Evolutionary conservation across 2,797 vertebrate species (phyloP).

Genomic region (Silurus lanzhouensis): DNA sequence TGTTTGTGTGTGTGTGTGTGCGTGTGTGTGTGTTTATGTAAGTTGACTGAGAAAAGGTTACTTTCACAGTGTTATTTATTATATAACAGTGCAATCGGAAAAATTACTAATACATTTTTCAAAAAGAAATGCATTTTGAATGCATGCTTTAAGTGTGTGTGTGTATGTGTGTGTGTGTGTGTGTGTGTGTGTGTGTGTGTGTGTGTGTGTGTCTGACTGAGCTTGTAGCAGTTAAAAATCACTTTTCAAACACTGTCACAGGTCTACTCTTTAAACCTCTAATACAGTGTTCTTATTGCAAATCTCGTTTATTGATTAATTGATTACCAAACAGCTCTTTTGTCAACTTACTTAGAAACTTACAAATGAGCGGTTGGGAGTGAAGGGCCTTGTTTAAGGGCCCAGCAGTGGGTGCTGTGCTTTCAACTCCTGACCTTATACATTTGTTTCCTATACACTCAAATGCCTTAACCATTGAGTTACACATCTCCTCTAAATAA

Average conservation of each 20-base stretch:
- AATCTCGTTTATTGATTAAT: background rate
- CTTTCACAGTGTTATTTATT: slow-evolving; percentile 15
- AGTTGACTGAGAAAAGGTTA: background rate
- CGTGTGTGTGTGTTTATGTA: background rate
- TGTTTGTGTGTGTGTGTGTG: background rate
- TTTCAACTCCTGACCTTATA: too few species aligned
- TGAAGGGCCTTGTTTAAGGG: too few species aligned
- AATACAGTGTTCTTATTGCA: background rate
- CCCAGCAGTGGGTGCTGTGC: too few species aligned
- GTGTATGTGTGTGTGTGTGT: slow-evolving; percentile 1
- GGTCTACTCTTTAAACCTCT: background rate
- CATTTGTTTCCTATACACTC: too few species aligned
- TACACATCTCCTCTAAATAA: too few species aligned
- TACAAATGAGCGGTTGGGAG: too few species aligned
- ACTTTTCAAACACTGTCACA: background rate
- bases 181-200: background rate
- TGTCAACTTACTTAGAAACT: background rate
- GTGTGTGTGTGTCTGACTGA: background rate
- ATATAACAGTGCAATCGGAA: background rate
- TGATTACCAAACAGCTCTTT: background rate
- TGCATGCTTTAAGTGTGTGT: background rate
- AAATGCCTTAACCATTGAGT: too few species aligned
- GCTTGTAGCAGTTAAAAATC: background rate
- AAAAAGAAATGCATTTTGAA: background rate
- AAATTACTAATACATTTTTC: background rate